Conservation (phyloP, 2,888 invertebrate species). For the Phortica okadai region DNA sequence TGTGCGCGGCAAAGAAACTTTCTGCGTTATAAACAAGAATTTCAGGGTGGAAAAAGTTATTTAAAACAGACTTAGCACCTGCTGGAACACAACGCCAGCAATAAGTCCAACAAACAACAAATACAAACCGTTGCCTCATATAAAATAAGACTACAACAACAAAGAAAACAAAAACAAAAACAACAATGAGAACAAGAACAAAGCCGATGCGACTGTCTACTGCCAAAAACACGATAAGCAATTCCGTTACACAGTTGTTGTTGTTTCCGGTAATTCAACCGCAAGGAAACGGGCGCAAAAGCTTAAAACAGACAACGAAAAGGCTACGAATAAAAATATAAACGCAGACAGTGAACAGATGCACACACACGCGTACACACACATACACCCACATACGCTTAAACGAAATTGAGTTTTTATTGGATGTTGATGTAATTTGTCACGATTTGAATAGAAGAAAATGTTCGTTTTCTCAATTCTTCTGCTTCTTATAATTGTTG, state of each 20-base stretch:
- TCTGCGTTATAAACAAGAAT: constrained; percentile 2
- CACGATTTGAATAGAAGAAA: constrained; percentile 33
- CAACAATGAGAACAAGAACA: neutral
- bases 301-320: neutral
- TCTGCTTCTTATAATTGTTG: constrained; percentile 31
- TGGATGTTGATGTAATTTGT: constrained; percentile 44
- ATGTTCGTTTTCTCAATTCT: constrained; percentile 48
- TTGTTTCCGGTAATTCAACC: constrained; percentile 18
- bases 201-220: neutral
- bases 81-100: neutral
- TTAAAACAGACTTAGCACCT: constrained; percentile 11
- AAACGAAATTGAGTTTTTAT: constrained; percentile 39
- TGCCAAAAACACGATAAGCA: constrained; percentile 6
- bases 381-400: neutral
- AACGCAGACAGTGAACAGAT: neutral
- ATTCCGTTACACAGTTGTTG: constrained; percentile 22
- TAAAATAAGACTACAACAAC: neutral
- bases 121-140: neutral
- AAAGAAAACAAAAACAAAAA: constrained; percentile 2
- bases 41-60: neutral
- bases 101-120: neutral
- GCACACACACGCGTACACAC: neutral
- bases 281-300: constrained; percentile 7
- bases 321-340: neutral
- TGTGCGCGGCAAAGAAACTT: neutral